phyloP scores from a whole-genome alignment of 1,140 invertebrate species.

The Hypothenemus hampei region DNA sequence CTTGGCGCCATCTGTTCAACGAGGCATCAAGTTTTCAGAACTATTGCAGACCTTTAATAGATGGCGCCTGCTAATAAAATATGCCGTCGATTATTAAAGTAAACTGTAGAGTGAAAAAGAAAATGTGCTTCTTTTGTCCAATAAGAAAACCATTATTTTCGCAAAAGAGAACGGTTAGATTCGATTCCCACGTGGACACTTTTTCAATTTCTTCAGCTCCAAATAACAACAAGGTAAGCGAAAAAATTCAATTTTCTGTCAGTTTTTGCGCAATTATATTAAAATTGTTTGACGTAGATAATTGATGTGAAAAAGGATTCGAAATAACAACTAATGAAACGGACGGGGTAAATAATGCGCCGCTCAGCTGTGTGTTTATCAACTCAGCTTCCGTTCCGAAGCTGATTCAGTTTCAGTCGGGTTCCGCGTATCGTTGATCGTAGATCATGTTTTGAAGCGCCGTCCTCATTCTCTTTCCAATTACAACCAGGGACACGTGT shows the following conservation, averaged over 20 bases:
- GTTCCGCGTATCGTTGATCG: too few relatives aligned
- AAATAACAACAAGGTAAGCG: constrained; percentile 54
- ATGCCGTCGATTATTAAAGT: constrained; percentile 30
- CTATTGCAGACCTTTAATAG: neutral
- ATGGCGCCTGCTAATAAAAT: constrained; percentile 11
- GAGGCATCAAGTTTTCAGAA: neutral
- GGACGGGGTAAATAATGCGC: too few relatives aligned
- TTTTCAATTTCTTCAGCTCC: constrained; percentile 53
- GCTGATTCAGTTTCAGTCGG: too few relatives aligned
- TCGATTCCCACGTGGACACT: constrained; percentile 59
- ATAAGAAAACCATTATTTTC: constrained; percentile 48
- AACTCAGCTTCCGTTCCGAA: too few relatives aligned
- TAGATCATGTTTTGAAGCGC: too few relatives aligned
- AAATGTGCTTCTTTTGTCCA: constrained; percentile 58
- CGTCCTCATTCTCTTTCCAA: too few relatives aligned
- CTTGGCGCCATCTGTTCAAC: too few relatives aligned
- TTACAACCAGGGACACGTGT: too few relatives aligned
- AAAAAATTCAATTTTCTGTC: neutral
- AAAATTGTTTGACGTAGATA: neutral
- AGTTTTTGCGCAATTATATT: neutral
- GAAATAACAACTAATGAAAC: too few relatives aligned
- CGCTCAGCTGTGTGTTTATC: too few relatives aligned
- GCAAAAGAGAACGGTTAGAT: constrained; percentile 55
- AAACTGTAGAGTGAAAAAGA: constrained; percentile 32
- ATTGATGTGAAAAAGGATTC: neutral